Base-by-base conservation (phyloP, 2,888 invertebrate species). In the Pseudococcus viburni region DNA sequence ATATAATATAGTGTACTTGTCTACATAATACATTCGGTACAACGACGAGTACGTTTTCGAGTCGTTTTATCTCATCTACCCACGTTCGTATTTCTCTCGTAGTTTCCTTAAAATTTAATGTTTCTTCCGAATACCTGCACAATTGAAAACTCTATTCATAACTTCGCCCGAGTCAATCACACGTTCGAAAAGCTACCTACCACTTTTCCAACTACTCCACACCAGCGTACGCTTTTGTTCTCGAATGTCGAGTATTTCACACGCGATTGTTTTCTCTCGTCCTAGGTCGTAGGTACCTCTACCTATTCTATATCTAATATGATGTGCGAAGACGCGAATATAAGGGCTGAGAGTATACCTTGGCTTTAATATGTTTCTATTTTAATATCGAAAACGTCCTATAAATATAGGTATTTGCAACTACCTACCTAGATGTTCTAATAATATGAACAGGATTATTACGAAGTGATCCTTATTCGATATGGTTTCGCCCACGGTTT, bases 21-120 rank as follows among this genome's bases (percentile, higher is more conserved):
- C 46, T 3, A 46, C 12, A 46, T 46, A 55, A 17, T 55, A 55
- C 17, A 17, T 5, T 55, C 55, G 55, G 15, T 17, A 15, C 26
- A 33, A 3, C 26, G 26, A 33, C 26, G 26, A 33, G 26, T 33
- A 55, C 15, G 55, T 15, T 55, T 64, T 11, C 64, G 3, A 0
- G 64, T 22, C 26, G 26, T 33, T 64, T 64, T 64, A 64, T 64
- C 64, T 64, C 64, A 15, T 55, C 55, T 22, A 64, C 64, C 64
- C 22, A 64, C 22, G 22, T 22, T 22, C 64, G 64, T 22, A 22
- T 22, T 64, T 64, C 22, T 64, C 0, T 15, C 26, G 26, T 33
- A 64, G 64, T 64, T 64, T 64, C 64, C 64, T 64, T 64, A 64
- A 64, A 55, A 64, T 64, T 64, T 64, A 33, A 33, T 33, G 64